Evolutionary conservation across 2,888 invertebrate genomes (phyloP), one percentile per base, ranked within the genome.

Genomic region (Campopleginae sp.): DNA sequence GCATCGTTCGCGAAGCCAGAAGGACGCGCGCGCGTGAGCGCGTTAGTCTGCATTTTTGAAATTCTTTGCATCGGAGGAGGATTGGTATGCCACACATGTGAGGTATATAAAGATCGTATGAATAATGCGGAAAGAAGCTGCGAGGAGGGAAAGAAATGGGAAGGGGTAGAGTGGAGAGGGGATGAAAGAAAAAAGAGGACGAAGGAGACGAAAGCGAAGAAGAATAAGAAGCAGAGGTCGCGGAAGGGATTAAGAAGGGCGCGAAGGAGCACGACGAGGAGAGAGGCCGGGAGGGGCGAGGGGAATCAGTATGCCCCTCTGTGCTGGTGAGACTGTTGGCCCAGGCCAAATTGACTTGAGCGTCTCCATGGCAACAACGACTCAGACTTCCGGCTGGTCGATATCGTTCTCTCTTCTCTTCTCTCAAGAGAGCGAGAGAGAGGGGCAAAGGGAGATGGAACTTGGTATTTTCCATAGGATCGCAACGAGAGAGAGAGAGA

Each of bases 261-360:
- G 23, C 23, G 23, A 23, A 19, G 19, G 6, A 54, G 19, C 19
- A 58, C 3, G 14, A 58, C 4, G 27, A 58, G 33, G 70, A 70
- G 90, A 89, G 90, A n/a, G 46, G 17, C 2, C 27, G 27, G 23
- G 90, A 89, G 89, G 12, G 42, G 38, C 2, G 38, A 80, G 76
- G 90, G 90, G 90, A 90, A 92, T 92, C 92, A 90, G 92, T 91
- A 92, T 92, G 91, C 91, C 87, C 89, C 72, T 83, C 72, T 80
- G n/a, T n/a, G 83, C 77, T 82, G 83, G 83, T 85, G 91, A 92
- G 90, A 92, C 91, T 92, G 92, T 92, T 92, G 92, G 92, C 93
- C 93, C 93, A 92, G 94, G 94, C 94, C 94, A 94, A 94, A 94
- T 94, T 94, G 94, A 94, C 94, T 94, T 91, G 94, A 93, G 94